These are phyloP conservation scores for Channa striata DNA, from an alignment of 2,797 vertebrate species.

Conservation along the genomic window DNA sequence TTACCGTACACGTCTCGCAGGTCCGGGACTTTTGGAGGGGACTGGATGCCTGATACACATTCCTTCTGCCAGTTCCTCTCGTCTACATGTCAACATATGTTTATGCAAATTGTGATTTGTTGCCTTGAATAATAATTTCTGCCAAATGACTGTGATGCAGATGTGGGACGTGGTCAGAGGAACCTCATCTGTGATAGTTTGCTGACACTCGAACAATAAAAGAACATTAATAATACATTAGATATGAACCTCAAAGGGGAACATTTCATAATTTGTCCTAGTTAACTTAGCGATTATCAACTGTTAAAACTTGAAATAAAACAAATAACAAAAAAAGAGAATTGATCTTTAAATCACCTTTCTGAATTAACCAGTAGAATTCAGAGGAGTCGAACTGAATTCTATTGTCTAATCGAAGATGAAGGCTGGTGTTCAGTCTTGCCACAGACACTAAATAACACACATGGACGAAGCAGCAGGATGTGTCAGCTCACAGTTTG, in stretches of 20 bases:
- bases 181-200: neutral
- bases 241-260: too few species aligned
- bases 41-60: neutral
- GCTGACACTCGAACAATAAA: too few species aligned
- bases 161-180: neutral
- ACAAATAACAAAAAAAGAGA: too few species aligned
- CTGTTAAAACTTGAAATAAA: too few species aligned
- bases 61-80: neutral
- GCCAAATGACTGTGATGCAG: neutral
- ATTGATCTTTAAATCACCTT: too few species aligned
- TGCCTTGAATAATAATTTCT: neutral
- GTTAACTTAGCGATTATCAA: too few species aligned
- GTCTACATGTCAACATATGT: neutral
- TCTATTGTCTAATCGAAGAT: neutral
- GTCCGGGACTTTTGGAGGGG: too few species aligned
- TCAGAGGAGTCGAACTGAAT: neutral
- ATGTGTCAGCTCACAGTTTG: neutral
- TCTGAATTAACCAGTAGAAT: too few species aligned
- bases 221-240: too few species aligned
- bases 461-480: neutral
- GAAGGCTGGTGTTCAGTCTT: neutral
- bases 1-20: too few species aligned
- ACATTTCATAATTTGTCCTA: too few species aligned
- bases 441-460: conserved; percentile 1
- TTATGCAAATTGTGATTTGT: neutral